Percentiles rank a stretch among this genome's conserved stretches.
Conservation (phyloP, 1,140 invertebrate species). For the Macrobrachium nipponense region DNA sequence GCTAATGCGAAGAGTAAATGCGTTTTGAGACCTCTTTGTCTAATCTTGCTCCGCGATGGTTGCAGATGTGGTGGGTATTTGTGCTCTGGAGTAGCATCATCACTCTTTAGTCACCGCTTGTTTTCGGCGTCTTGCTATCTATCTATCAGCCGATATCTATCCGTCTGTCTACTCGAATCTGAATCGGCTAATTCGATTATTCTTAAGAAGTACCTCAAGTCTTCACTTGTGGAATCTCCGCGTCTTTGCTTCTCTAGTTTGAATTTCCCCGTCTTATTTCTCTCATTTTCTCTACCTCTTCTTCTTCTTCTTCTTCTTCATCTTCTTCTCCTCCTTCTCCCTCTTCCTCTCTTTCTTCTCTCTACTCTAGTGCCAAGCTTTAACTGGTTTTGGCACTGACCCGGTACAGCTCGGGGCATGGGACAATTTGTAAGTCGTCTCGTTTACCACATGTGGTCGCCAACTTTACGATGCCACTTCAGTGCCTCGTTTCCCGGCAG, state of each 20-base stretch:
- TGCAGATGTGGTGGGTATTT: too few relatives aligned
- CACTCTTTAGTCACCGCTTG: too few relatives aligned
- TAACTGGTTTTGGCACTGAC: conserved; percentile 35
- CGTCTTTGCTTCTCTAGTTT: neutral
- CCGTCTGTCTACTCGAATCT: too few relatives aligned
- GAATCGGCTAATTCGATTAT: neutral
- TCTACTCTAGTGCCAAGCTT: conserved; percentile 1
- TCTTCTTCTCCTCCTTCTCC: neutral
- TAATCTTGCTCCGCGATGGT: too few relatives aligned
- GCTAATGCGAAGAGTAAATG: too few relatives aligned
- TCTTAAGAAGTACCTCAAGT: too few relatives aligned
- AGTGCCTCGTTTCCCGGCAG: neutral
- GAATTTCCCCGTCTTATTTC: neutral
- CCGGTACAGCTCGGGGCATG: conserved; percentile 1
- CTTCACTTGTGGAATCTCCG: neutral
- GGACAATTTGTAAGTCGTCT: conserved; percentile 61
- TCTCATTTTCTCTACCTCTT: neutral
- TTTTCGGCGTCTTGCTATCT: too few relatives aligned
- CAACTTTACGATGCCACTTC: conserved; percentile 58
- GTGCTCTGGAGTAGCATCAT: too few relatives aligned
- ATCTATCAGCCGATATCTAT: too few relatives aligned
- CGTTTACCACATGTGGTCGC: conserved; percentile 60
- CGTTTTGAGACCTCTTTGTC: too few relatives aligned
- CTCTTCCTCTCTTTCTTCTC: neutral
- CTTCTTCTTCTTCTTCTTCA: too few relatives aligned